Conservation (phyloP, 2,113 vertebrate genomes). For the Megatriorchis doriae region DNA sequence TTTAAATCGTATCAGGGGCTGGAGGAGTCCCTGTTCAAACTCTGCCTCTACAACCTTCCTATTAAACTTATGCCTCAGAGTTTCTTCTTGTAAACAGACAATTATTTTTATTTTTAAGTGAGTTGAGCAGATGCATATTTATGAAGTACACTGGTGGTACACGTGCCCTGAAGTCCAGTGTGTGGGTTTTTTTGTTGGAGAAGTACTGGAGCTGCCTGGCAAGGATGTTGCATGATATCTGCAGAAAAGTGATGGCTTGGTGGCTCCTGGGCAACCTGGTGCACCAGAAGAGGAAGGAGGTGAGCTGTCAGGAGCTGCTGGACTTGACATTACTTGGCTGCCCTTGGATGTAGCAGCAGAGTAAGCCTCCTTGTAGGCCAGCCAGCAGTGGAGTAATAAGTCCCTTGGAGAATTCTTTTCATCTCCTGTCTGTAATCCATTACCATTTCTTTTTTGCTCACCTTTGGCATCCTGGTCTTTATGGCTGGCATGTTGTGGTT, state of each 20-base stretch:
- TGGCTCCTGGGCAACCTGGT: neutral
- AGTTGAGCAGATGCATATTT: neutral
- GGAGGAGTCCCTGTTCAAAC: neutral
- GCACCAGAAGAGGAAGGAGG: neutral
- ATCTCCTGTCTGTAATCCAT: neutral
- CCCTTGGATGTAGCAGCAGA: neutral
- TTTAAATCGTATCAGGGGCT: neutral
- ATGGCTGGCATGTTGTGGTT: neutral
- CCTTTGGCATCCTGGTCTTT: neutral
- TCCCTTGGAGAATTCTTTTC: conserved; percentile 18
- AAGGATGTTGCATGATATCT: neutral
- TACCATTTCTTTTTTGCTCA: neutral
- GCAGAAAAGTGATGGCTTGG: neutral
- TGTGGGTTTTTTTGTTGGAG: neutral
- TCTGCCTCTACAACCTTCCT: neutral
- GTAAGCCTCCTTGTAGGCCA: neutral
- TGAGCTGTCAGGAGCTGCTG: neutral
- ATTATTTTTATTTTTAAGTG: neutral
- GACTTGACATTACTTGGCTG: neutral
- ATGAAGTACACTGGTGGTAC: neutral
- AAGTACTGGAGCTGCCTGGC: neutral
- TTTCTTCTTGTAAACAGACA: neutral
- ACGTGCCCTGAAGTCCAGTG: neutral
- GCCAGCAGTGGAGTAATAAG: neutral
- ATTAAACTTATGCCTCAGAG: neutral